phyloP scores from a whole-genome alignment of 1,140 invertebrate genomes.

The Lasaia peninsularis region DNA sequence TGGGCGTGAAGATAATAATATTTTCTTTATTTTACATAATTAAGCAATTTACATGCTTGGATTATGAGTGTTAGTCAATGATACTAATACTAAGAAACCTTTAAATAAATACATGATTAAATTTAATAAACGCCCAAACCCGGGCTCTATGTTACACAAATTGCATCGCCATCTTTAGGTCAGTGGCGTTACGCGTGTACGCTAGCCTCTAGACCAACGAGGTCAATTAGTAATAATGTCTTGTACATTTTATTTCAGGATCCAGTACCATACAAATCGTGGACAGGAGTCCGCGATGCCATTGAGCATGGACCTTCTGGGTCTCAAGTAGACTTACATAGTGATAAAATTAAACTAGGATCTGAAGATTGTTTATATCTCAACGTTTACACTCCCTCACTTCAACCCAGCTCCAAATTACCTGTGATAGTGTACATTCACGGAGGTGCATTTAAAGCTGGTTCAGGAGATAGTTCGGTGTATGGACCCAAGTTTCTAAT shows the following conservation, averaged over 20 bases:
- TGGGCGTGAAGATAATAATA: no score
- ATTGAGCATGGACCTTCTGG: constrained; percentile 46
- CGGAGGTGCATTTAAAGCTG: constrained; percentile 78
- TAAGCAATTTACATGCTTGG: no score
- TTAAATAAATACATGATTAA: no score
- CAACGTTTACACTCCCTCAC: constrained; percentile 76
- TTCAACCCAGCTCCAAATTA: constrained; percentile 24
- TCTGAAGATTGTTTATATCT: constrained; percentile 79
- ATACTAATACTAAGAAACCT: no score
- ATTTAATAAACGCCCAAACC: no score
- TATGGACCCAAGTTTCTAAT: constrained; percentile 80
- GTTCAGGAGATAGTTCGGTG: constrained; percentile 69
- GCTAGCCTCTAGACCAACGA: no score
- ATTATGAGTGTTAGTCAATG: no score
- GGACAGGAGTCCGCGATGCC: constrained; percentile 71
- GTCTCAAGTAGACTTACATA: constrained; percentile 47
- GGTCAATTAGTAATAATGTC: no score
- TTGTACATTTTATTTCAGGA: constrained; percentile 46
- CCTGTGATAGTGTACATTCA: constrained; percentile 80
- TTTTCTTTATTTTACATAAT: no score
- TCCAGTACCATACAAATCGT: constrained; percentile 60
- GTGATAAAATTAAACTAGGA: constrained; percentile 32
- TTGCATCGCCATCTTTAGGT: no score
- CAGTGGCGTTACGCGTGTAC: no score
- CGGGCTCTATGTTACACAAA: no score